Conservation (phyloP, 2,888 invertebrate species). For the Lepidocyrtoides sp. region DNA sequence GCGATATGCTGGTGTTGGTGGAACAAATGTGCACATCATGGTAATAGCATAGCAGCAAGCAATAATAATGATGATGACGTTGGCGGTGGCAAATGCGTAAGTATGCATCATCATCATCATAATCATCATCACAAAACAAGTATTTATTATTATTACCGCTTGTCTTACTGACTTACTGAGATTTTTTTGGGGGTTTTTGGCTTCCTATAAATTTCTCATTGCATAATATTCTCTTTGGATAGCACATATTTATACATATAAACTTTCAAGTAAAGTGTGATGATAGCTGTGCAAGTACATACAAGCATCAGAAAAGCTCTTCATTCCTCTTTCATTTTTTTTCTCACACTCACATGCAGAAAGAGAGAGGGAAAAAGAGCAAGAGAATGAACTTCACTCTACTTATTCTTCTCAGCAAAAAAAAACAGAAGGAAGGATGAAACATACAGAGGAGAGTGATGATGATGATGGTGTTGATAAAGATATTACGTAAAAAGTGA, state of each 20-base stretch:
- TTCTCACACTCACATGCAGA: not conserved
- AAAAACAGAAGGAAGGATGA: slow-evolving; percentile 10
- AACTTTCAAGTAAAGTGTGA: not conserved
- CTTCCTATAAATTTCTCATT: not conserved
- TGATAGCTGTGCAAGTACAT: slow-evolving; percentile 19
- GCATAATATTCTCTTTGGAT: no score
- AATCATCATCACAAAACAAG: not conserved
- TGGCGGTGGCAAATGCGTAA: slow-evolving; percentile 32
- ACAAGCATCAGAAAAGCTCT: not conserved
- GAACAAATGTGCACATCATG: slow-evolving; percentile 40
- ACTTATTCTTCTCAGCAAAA: slow-evolving; percentile 42
- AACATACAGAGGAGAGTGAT: not conserved
- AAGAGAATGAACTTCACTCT: slow-evolving; percentile 70
- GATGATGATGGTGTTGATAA: slow-evolving; percentile 39
- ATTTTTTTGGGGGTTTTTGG: slow-evolving; percentile 1
- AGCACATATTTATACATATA: no score
- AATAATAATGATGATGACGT: not conserved
- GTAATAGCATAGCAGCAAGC: not conserved
- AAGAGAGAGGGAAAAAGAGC: not conserved
- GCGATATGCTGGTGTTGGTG: slow-evolving; percentile 17
- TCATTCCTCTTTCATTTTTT: slow-evolving; percentile 14
- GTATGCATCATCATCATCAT: not conserved
- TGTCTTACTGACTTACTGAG: slow-evolving; percentile 44
- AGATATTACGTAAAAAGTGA: slow-evolving; percentile 35
- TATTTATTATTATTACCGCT: slow-evolving; percentile 41